Percentiles rank a stretch among this genome's conserved stretches.
Evolutionary conservation across 1,140 invertebrate genomes (phyloP).

Genomic region (Varroa destructor): DNA sequence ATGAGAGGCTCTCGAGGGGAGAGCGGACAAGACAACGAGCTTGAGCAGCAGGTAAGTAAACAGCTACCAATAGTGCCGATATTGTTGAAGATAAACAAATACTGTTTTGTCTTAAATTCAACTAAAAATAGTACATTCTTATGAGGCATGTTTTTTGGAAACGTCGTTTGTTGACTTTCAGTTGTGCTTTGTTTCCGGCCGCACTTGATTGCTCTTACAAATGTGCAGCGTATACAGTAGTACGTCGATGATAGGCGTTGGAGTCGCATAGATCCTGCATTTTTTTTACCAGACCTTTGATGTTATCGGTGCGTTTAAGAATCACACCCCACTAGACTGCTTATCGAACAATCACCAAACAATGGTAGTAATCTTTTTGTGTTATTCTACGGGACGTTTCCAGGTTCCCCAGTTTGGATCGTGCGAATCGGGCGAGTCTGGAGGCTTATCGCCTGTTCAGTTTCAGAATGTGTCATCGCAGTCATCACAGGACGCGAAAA

Average conservation of each 20-base stretch:
- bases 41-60: constrained; percentile 8
- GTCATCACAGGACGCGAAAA: constrained; percentile 5
- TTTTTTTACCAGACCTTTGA: no score
- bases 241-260: background rate
- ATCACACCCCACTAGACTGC: no score
- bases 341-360: no score
- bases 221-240: background rate
- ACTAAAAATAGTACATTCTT: no score
- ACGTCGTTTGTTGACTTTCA: background rate
- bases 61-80: background rate
- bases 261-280: no score
- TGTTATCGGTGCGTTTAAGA: no score
- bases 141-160: background rate
- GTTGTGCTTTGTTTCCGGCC: background rate
- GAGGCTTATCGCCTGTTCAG: constrained; percentile 6
- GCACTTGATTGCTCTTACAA: background rate
- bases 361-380: no score
- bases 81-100: background rate
- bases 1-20: background rate
- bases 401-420: constrained; percentile 1
- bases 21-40: background rate
- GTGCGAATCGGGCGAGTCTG: background rate
- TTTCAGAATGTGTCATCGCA: constrained; percentile 22
- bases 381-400: background rate
- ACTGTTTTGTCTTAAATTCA: background rate